phyloP scores from a whole-genome alignment of 2,113 vertebrate species.

The Oryzias javanicus region DNA sequence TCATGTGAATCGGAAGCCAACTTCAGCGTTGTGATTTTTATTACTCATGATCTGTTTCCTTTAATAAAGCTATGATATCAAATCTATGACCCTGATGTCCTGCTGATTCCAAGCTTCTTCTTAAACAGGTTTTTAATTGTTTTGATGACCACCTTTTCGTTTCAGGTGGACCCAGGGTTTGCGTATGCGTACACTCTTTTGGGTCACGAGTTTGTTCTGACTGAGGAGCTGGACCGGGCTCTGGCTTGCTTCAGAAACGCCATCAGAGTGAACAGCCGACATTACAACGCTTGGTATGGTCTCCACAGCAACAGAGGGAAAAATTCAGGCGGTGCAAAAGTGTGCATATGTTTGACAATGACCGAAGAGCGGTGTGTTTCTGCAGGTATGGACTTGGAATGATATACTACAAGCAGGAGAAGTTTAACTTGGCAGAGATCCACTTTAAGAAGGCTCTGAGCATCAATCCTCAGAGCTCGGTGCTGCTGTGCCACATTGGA shows the following conservation, averaged over 20 bases:
- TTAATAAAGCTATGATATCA: no score
- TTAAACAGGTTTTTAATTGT: not conserved
- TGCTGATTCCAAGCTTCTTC: not conserved
- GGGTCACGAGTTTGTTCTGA: constrained; percentile 95
- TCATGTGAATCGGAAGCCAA: no score
- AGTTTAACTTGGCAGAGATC: constrained; percentile 97
- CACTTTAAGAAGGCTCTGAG: constrained; percentile 98
- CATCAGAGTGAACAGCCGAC: constrained; percentile 92
- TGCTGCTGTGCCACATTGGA: constrained; percentile 96
- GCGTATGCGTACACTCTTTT: constrained; percentile 96
- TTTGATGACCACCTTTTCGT: not conserved
- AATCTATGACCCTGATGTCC: no score
- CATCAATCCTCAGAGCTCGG: constrained; percentile 98
- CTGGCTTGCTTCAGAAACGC: constrained; percentile 95
- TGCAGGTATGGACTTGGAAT: constrained; percentile 96
- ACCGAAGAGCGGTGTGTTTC: not conserved
- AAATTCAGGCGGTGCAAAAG: fast-evolving
- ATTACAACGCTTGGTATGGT: constrained; percentile 88
- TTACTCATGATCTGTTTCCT: no score
- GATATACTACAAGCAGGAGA: constrained; percentile 99
- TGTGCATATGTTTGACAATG: not conserved
- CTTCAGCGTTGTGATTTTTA: no score
- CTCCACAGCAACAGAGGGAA: not conserved
- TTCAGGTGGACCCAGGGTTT: constrained; percentile 90
- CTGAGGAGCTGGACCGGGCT: constrained; percentile 95